Percentiles rank a stretch among this genome's conserved stretches.
Evolutionary conservation across 1,140 invertebrate species (phyloP).

Genomic region (Drosophila sp.): DNA sequence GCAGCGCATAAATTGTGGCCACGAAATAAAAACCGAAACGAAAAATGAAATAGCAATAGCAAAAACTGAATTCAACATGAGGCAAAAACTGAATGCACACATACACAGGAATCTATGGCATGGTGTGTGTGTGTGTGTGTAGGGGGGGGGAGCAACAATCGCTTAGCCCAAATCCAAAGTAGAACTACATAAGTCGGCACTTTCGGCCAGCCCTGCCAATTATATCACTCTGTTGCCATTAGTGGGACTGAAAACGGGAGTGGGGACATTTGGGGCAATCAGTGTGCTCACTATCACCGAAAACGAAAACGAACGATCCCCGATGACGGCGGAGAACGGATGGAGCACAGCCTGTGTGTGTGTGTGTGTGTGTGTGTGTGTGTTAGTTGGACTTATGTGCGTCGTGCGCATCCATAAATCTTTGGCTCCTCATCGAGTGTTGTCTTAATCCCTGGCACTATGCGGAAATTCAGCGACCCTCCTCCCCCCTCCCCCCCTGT

Average conservation of each 20-base stretch:
- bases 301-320: not conserved
- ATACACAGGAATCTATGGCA: not conserved
- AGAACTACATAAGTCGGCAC: constrained; percentile 20
- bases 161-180: constrained; percentile 12
- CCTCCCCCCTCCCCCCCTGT: not conserved
- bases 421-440: constrained; percentile 25
- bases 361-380: too few relatives aligned
- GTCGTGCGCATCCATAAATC: constrained; percentile 28
- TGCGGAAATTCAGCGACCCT: constrained; percentile 5
- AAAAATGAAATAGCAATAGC: constrained; percentile 21
- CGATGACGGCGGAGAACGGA: not conserved
- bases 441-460: constrained; percentile 23
- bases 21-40: constrained; percentile 28
- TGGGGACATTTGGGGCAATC: not conserved
- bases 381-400: not conserved
- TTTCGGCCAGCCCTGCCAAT: constrained; percentile 18
- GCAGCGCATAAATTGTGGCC: constrained; percentile 31
- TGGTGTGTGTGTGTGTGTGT: too few relatives aligned
- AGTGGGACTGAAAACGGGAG: not conserved
- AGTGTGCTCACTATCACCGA: not conserved
- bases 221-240: constrained; percentile 22
- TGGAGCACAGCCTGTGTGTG: not conserved
- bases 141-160: constrained; percentile 10
- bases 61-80: constrained; percentile 8
- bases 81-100: constrained; percentile 4